Percentiles rank a stretch among this genome's conserved stretches.
phyloP scores from a whole-genome alignment of 2,797 vertebrate species.

The Tapirus indicus region DNA sequence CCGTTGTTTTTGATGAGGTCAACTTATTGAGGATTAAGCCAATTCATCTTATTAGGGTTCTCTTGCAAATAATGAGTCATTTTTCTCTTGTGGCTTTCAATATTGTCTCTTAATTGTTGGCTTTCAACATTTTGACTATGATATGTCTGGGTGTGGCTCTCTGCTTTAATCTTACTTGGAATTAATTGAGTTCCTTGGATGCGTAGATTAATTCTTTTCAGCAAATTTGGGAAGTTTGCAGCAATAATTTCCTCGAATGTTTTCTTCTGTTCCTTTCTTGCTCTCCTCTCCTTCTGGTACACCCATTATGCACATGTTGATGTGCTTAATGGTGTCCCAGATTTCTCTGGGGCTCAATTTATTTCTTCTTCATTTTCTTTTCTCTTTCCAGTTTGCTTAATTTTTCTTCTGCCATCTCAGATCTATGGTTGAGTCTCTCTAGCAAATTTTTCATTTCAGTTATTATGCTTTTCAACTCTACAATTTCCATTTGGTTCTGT shows the following conservation, averaged over 20 bases:
- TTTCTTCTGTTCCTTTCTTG: not conserved
- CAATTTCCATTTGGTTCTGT: not conserved
- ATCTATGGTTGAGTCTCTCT: not conserved
- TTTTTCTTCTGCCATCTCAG: not conserved
- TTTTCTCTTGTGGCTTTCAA: not conserved
- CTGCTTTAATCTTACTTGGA: not conserved
- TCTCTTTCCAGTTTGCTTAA: not conserved
- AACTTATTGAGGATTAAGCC: not conserved
- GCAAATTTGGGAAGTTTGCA: not conserved
- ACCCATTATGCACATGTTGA: not conserved
- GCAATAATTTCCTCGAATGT: not conserved
- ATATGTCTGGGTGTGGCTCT: not conserved
- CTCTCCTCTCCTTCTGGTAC: not conserved
- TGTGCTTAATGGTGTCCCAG: not conserved
- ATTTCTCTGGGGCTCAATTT: not conserved
- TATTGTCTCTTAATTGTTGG: not conserved
- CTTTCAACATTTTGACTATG: not conserved
- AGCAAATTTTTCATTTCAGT: not conserved
- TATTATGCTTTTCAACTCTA: not conserved
- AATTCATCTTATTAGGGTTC: not conserved
- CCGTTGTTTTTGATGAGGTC: not conserved
- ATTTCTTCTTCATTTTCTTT: not conserved
- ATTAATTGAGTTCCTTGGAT: not conserved
- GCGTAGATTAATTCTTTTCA: not conserved
- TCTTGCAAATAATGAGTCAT: not conserved